These are phyloP conservation scores for Epinotia ramella DNA, from an alignment of 2,888 invertebrate genomes.

Conservation along the genomic window DNA sequence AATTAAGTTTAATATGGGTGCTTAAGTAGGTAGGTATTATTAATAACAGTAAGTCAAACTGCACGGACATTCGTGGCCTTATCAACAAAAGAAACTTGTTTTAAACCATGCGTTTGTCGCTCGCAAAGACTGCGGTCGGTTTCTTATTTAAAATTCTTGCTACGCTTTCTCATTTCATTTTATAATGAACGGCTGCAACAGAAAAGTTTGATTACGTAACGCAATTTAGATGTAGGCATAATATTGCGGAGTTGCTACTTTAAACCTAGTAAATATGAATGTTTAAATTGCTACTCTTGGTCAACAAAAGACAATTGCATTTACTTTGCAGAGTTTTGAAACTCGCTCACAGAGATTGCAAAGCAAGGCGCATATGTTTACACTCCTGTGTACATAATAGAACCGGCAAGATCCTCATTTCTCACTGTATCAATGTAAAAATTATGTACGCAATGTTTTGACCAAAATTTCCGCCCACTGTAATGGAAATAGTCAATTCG, in stretches of 20 bases:
- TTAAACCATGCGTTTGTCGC: constrained; percentile 59
- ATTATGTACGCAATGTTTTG: constrained; percentile 13
- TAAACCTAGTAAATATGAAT: constrained; percentile 36
- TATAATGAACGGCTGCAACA: constrained; percentile 57
- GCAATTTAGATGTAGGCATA: constrained; percentile 57
- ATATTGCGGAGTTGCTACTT: constrained; percentile 43
- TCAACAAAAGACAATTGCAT: constrained; percentile 28
- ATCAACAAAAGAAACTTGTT: constrained; percentile 80
- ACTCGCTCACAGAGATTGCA: constrained; percentile 21
- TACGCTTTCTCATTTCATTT: constrained; percentile 77
- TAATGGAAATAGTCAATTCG: constrained; percentile 13
- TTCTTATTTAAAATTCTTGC: constrained; percentile 71
- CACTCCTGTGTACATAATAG: neutral
- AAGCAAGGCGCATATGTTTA: neutral
- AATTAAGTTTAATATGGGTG: constrained; percentile 11
- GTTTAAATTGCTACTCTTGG: constrained; percentile 36
- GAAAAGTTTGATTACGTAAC: constrained; percentile 54
- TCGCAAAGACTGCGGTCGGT: constrained; percentile 64
- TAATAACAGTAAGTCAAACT: constrained; percentile 63
- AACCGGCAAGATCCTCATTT: constrained; percentile 3
- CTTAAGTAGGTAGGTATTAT: constrained; percentile 16
- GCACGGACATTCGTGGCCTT: constrained; percentile 70
- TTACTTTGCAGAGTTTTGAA: constrained; percentile 19
- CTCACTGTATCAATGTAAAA: constrained; percentile 15
- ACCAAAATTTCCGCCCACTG: constrained; percentile 22